Evolutionary conservation across 2,113 vertebrate species (phyloP).

Genomic region (Pampusana beccarii): DNA sequence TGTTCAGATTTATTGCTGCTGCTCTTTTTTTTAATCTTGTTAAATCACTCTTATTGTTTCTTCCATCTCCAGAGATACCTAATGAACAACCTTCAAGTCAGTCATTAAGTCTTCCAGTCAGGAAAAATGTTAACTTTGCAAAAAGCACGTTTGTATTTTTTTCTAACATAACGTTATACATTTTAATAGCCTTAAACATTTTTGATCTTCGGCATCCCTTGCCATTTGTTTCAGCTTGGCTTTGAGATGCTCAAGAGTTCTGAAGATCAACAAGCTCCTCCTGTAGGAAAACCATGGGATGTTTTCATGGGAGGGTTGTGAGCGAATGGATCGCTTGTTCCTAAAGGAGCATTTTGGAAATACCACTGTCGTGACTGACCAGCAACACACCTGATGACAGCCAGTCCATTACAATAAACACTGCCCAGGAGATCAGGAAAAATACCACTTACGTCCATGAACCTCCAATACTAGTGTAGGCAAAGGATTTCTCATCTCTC

Average conservation of each 20-base stretch:
- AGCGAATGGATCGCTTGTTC: not conserved
- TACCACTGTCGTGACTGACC: rapidly evolving
- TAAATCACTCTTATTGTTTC: conserved; percentile 26
- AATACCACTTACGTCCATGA: not conserved
- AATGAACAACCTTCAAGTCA: not conserved
- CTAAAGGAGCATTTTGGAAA: not conserved
- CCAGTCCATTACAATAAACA: not conserved
- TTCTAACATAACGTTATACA: not conserved
- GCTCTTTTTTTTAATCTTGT: not conserved
- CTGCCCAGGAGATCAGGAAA: not conserved
- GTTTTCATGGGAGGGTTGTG: not conserved
- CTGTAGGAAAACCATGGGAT: not conserved
- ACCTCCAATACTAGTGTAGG: not conserved
- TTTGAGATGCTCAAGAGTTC: not conserved
- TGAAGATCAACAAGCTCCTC: not conserved
- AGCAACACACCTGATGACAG: not conserved
- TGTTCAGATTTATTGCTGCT: not conserved
- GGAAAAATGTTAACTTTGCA: not conserved
- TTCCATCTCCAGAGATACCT: conserved; percentile 1
- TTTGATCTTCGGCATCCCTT: not conserved
- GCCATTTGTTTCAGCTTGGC: not conserved
- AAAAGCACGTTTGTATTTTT: not conserved
- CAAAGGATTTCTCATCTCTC: not conserved
- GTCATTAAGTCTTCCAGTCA: not conserved
- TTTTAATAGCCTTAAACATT: not conserved